Conservation (phyloP, 2,113 vertebrate genomes). For the Hyla sarda region DNA sequence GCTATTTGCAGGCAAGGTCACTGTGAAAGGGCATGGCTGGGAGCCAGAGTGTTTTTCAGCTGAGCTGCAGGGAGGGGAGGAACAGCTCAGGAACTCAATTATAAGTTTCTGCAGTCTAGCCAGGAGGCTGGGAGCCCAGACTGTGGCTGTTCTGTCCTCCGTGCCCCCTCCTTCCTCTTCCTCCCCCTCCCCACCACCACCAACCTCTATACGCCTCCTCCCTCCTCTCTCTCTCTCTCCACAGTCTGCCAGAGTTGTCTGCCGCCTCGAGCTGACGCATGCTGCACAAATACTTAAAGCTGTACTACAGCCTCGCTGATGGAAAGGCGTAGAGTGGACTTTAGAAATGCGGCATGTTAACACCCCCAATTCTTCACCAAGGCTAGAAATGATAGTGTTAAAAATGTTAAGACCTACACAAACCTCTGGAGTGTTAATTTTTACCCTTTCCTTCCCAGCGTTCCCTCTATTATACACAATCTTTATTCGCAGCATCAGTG, state of each 20-base stretch:
- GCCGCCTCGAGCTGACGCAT: constrained; percentile 86
- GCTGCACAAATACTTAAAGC: constrained; percentile 87
- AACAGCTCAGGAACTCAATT: constrained; percentile 87
- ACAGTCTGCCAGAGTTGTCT: constrained; percentile 72
- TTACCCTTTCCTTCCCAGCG: not conserved
- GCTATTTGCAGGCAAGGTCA: constrained; percentile 85
- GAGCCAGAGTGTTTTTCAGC: constrained; percentile 76
- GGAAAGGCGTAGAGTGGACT: not conserved
- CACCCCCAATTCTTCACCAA: too few species aligned
- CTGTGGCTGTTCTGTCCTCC: constrained; percentile 81
- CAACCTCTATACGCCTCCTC: constrained; percentile 63
- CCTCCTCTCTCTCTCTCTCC: constrained; percentile 61
- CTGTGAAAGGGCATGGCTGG: constrained; percentile 77
- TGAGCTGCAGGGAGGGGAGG: constrained; percentile 81
- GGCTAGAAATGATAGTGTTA: not conserved
- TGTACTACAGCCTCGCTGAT: constrained; percentile 67
- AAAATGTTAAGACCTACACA: not conserved
- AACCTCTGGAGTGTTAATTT: not conserved
- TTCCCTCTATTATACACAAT: not conserved
- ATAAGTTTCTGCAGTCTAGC: constrained; percentile 93
- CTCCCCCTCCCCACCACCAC: constrained; percentile 69
- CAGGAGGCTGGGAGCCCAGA: constrained; percentile 91
- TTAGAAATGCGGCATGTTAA: not conserved
- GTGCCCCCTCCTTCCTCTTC: constrained; percentile 64
- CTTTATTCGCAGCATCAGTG: not conserved